Evolutionary conservation across 2,797 vertebrate species (phyloP).

Genomic region (Clarias laeviceps): DNA sequence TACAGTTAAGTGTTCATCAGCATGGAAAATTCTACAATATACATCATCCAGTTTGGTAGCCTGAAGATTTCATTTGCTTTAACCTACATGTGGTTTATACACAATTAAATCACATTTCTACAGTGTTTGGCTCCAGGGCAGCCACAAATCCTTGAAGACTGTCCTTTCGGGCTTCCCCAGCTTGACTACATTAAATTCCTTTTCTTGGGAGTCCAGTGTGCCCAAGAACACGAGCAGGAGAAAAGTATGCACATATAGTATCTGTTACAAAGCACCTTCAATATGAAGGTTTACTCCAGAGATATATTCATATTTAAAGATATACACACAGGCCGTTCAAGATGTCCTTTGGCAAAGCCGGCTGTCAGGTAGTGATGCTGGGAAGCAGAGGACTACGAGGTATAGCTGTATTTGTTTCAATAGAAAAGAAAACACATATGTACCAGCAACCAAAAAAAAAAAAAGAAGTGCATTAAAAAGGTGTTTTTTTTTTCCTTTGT

Average conservation of each 20-base stretch:
- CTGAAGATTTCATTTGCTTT: constrained; percentile 57
- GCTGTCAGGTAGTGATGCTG: constrained; percentile 77
- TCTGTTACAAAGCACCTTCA: constrained; percentile 96
- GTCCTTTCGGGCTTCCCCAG: constrained; percentile 50
- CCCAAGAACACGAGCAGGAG: constrained; percentile 80
- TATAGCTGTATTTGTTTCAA: constrained; percentile 28
- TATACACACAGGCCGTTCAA: constrained; percentile 81
- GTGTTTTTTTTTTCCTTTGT: neutral
- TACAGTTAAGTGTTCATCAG: constrained; percentile 77
- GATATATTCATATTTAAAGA: constrained; percentile 85
- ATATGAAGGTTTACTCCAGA: constrained; percentile 96
- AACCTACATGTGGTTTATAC: constrained; percentile 56
- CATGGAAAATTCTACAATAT: constrained; percentile 76
- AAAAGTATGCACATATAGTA: constrained; percentile 76
- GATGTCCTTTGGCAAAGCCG: constrained; percentile 83
- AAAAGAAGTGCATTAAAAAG: neutral
- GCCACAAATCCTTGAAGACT: constrained; percentile 56
- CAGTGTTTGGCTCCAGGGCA: constrained; percentile 41
- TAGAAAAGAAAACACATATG: constrained; percentile 34
- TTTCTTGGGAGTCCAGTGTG: constrained; percentile 61
- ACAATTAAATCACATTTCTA: constrained; percentile 50
- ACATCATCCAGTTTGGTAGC: constrained; percentile 65
- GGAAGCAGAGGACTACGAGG: constrained; percentile 61
- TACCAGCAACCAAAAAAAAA: constrained; percentile 3
- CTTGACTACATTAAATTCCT: constrained; percentile 34